These are phyloP conservation scores for Lordiphosa collinella DNA, from an alignment of 1,140 invertebrate species.

Conservation along the genomic window DNA sequence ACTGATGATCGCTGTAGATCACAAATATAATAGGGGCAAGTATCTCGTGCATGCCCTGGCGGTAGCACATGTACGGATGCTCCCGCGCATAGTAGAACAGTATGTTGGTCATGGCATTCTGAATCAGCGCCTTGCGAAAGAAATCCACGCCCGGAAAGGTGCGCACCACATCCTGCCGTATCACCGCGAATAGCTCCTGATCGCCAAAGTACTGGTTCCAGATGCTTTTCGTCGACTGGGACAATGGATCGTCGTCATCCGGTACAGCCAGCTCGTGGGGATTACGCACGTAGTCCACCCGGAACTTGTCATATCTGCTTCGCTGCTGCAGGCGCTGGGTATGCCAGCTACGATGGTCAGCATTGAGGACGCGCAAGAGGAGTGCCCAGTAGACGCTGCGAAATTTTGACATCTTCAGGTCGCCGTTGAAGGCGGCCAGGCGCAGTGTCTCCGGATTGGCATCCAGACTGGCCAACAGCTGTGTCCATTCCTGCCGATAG, in stretches of 20 bases:
- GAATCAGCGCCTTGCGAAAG: conserved; percentile 85
- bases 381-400: conserved; percentile 80
- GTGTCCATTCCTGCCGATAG: conserved; percentile 77
- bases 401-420: conserved; percentile 80
- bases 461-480: conserved; percentile 59
- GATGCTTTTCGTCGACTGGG: conserved; percentile 82
- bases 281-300: conserved; percentile 70
- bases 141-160: conserved; percentile 90
- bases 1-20: conserved; percentile 86
- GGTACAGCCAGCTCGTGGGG: conserved; percentile 51
- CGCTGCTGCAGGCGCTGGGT: conserved; percentile 61
- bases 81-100: conserved; percentile 87
- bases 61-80: conserved; percentile 86
- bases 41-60: conserved; percentile 93
- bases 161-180: conserved; percentile 89
- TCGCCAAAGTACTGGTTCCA: conserved; percentile 92
- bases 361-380: conserved; percentile 76
- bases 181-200: conserved; percentile 86
- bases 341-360: conserved; percentile 70
- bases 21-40: conserved; percentile 89
- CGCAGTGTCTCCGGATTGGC: conserved; percentile 59
- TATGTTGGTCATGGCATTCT: conserved; percentile 84
- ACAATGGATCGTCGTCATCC: conserved; percentile 69
- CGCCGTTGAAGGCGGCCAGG: conserved; percentile 74
- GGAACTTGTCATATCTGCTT: conserved; percentile 70